phyloP scores from a whole-genome alignment of 2,888 invertebrate genomes.

The Mechanitis mazaeus region DNA sequence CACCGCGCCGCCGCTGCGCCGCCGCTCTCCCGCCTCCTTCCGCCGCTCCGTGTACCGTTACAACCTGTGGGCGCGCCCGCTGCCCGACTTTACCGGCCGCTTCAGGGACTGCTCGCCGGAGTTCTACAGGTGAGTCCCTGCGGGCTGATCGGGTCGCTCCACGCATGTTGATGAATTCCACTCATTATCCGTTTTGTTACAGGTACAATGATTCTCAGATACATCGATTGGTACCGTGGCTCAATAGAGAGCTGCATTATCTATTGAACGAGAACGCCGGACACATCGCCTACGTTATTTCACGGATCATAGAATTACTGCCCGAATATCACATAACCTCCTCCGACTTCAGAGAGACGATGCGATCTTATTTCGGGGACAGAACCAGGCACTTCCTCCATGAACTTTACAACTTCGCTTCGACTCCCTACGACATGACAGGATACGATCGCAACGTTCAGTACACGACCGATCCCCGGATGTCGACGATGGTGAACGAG shows the following conservation, averaged over 20 bases:
- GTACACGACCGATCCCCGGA: constrained; percentile 77
- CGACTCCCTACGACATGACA: constrained; percentile 90
- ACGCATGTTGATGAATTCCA: not conserved
- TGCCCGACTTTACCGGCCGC: constrained; percentile 82
- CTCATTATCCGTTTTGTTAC: constrained; percentile 36
- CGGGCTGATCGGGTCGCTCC: no score
- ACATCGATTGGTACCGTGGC: constrained; percentile 90
- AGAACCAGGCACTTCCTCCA: constrained; percentile 92
- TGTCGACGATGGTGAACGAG: constrained; percentile 76
- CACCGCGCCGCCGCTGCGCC: constrained; percentile 73
- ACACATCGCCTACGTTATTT: constrained; percentile 80
- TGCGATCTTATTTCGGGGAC: constrained; percentile 82
- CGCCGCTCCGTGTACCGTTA: constrained; percentile 85
- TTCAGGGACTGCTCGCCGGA: constrained; percentile 84
- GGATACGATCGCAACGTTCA: constrained; percentile 85
- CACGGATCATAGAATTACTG: constrained; percentile 82
- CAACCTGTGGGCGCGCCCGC: constrained; percentile 84
- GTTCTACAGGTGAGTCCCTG: constrained; percentile 80
- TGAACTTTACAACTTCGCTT: constrained; percentile 90
- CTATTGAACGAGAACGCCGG: constrained; percentile 80
- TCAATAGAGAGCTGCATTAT: constrained; percentile 89
- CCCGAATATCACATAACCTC: constrained; percentile 81
- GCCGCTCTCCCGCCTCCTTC: constrained; percentile 65
- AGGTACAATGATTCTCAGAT: constrained; percentile 88
- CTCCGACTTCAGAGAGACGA: constrained; percentile 81